Evolutionary conservation across 2,797 vertebrate species (phyloP), one percentile per base, ranked within the genome.

Genomic region (Lithobates pipiens): DNA sequence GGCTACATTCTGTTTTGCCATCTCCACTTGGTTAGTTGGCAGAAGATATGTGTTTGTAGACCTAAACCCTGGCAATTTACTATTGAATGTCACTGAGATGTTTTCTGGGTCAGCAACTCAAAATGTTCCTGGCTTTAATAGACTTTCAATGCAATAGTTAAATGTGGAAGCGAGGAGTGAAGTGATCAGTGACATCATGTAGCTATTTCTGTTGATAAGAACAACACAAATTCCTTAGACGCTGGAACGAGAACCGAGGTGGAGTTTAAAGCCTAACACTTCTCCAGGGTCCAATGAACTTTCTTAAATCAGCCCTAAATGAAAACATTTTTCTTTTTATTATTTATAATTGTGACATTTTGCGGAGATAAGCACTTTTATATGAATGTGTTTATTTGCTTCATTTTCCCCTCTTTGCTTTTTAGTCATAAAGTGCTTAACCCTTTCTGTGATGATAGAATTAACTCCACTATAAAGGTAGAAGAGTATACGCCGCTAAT

Each of bases 321-420:
- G 13, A 57, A 76, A 50, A 25, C 25, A 76, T 29, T 32, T 54
- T 36, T 36, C 16, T 76, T 61, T n/a, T 34, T 10, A 21, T 76
- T 21, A 54, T 57, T 34, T 15, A 63, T 77, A 77, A n/a, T n/a
- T 25, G 57, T 63, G 54, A 77, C 32, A 36, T 77, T 63, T 77
- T 77, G 21, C 11, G 3, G 3, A 18, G 46, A 50, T 75, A 57
- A 54, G 46, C 74, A 25, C 13, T 57, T 76, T 76, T 57, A 21
- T 74, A 6, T 46, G 25, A 27, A 73, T n/a, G 8, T 67, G 65
- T 23, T 61, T 61, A 54, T 54, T 54, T 54, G 16, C 50, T 16
- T 21, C 15, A 21, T 54, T 54, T 54, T 16, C 3, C 6, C 50
- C 13, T 54, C 44, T 46, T 11, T 46, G 44, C 13, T 13, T 46